Conservation (phyloP, 1,140 invertebrate genomes). For the Achatina immaculata region DNA sequence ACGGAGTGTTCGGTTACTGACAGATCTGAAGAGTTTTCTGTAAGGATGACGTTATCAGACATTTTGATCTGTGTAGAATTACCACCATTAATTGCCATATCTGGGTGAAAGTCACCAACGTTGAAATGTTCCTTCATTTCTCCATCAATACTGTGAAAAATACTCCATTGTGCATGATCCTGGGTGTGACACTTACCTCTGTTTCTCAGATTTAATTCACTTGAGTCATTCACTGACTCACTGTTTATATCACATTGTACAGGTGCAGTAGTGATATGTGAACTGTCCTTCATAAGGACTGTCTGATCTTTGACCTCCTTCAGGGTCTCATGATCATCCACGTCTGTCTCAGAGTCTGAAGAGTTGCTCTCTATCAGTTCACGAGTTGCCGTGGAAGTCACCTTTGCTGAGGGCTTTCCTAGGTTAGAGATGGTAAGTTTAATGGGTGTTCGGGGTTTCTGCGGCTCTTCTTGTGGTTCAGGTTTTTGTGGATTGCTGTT, state of each 20-base stretch:
- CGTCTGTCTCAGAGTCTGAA: constrained; percentile 34
- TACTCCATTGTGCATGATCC: background rate
- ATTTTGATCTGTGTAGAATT: too few species aligned
- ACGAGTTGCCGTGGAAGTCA: constrained; percentile 24
- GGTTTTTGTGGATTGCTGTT: background rate
- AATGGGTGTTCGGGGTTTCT: constrained; percentile 26
- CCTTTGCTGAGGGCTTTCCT: constrained; percentile 38
- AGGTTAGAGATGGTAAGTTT: constrained; percentile 40
- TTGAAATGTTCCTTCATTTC: background rate
- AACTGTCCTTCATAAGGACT: background rate
- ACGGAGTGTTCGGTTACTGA: background rate
- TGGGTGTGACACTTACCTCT: background rate
- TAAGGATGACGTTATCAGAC: background rate
- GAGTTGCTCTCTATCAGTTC: constrained; percentile 33
- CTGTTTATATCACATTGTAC: background rate
- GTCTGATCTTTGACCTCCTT: background rate
- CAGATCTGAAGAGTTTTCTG: background rate
- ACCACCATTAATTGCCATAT: too few species aligned
- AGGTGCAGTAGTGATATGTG: background rate
- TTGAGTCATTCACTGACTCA: background rate
- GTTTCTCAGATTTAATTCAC: background rate
- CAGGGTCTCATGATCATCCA: constrained; percentile 8
- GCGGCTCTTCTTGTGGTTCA: background rate
- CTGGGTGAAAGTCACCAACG: too few species aligned
- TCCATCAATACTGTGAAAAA: background rate